These are phyloP conservation scores for Drosophila hamatofila DNA, from an alignment of 2,888 invertebrate species.

Conservation along the genomic window DNA sequence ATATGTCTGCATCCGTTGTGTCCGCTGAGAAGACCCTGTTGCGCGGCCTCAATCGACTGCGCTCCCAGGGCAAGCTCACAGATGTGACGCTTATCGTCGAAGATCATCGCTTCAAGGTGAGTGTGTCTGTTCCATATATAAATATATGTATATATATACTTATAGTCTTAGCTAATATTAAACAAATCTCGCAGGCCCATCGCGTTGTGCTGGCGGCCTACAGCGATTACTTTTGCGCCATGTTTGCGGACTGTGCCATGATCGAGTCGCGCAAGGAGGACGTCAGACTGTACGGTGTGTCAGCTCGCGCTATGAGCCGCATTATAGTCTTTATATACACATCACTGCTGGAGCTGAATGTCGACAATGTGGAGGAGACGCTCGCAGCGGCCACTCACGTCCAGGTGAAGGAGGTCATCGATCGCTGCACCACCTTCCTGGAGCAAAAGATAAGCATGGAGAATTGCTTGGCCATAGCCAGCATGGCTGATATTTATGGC, in stretches of 20 bases:
- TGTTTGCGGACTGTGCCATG: slow-evolving; percentile 90
- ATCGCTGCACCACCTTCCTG: slow-evolving; percentile 89
- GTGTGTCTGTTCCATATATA: slow-evolving; percentile 53
- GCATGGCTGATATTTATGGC: slow-evolving; percentile 89
- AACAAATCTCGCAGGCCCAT: slow-evolving; percentile 87
- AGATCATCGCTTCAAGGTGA: slow-evolving; percentile 87
- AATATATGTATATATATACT: background rate
- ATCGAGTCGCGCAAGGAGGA: slow-evolving; percentile 88
- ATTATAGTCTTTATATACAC: slow-evolving; percentile 90
- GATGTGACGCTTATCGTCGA: slow-evolving; percentile 90
- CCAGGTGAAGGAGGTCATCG: slow-evolving; percentile 88
- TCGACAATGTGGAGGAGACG: slow-evolving; percentile 87
- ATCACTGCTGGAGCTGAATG: slow-evolving; percentile 87
- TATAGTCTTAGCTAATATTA: too few species aligned
- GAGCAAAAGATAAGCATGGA: slow-evolving; percentile 89
- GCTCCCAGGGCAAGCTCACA: slow-evolving; percentile 88
- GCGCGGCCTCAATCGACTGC: slow-evolving; percentile 87
- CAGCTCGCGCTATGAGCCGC: slow-evolving; percentile 88
- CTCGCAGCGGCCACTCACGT: slow-evolving; percentile 90
- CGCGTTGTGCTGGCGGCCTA: slow-evolving; percentile 90
- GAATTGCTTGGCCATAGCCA: slow-evolving; percentile 90
- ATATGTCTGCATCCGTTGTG: slow-evolving; percentile 35
- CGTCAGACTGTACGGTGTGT: slow-evolving; percentile 89
- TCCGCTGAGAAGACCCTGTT: slow-evolving; percentile 62
- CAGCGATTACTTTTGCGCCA: slow-evolving; percentile 91